Conservation (phyloP, 2,888 invertebrate species). For the Mayetiola destructor region DNA sequence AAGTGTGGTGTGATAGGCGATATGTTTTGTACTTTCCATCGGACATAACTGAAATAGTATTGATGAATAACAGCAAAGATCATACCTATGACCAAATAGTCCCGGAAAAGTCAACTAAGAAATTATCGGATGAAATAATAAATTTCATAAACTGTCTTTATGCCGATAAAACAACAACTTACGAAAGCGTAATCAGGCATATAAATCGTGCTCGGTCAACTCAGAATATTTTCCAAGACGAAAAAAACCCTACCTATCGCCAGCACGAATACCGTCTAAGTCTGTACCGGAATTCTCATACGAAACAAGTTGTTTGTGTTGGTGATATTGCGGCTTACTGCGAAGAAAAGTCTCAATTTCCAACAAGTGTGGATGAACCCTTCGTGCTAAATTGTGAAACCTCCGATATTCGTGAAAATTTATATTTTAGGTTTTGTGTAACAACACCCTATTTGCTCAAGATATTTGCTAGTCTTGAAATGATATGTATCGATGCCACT, state of each 20-base stretch:
- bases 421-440: not conserved
- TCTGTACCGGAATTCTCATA: not conserved
- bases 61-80: not conserved
- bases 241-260: not conserved
- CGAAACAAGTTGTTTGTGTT: not conserved
- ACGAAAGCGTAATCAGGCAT: not conserved
- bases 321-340: not conserved
- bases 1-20: not conserved
- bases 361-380: not conserved
- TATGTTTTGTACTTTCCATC: not conserved
- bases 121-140: not conserved
- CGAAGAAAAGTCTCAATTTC: not conserved
- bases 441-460: not conserved
- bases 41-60: not conserved
- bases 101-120: not conserved
- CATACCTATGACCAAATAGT: not conserved
- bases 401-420: not conserved
- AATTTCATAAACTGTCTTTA: not conserved
- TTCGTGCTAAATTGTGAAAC: not conserved
- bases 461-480: not conserved
- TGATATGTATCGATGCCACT: not conserved
- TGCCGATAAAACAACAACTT: not conserved
- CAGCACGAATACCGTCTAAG: not conserved
- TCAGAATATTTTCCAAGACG: not conserved
- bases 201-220: not conserved